Evolutionary conservation across 1,140 invertebrate species (phyloP), one percentile per base, ranked within the genome.

Genomic region (Formica exsecta): DNA sequence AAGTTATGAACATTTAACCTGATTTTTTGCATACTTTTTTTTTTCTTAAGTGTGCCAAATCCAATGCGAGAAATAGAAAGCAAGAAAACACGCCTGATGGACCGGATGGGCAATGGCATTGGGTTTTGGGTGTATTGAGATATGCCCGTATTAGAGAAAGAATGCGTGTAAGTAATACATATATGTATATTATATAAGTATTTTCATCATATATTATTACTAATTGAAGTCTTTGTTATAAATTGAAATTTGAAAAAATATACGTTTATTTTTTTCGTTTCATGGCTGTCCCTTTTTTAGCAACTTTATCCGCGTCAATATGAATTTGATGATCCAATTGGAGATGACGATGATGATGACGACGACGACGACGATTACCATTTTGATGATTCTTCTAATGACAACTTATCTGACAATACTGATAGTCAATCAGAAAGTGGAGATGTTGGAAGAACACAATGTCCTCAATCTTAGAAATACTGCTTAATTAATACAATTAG

Each of bases 81-180:
- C 94, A 95, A 68, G 94, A 95, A 73, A 95, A 95, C 59, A 68
- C 93, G 3, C 88, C 87, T 7, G 94, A 95, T 77, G 9, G 9
- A 75, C 95, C 96, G 85, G 96, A 96, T 87, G 95, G 95, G 5
- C 95, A 96, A 83, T 95, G 96, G 94, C 89, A 96, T 71, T 96
- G 96, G 96, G 95, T 96, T 61, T 93, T 96, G 3, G 32, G 32
- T 32, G 32, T 32, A 44, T 95, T 96, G 93, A 93, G 96, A 86
- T 96, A 96, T 84, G 92, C 96, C 48, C 89, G 94, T 48, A 89
- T 94, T 74, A 93, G 93, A 61, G 92, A 94, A 36, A 83, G 93
- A 81, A 70, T 92, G 73, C 90, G 90, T 62, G 92, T 93, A 88
- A 66, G 87, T 84, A 87, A 65, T 64, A 32, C 3, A 48, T 80